A percentile compares a stretch with the other conserved stretches of the same genome.
phyloP scores from a whole-genome alignment of 1,140 invertebrate genomes.

The Solenopsis invicta region DNA sequence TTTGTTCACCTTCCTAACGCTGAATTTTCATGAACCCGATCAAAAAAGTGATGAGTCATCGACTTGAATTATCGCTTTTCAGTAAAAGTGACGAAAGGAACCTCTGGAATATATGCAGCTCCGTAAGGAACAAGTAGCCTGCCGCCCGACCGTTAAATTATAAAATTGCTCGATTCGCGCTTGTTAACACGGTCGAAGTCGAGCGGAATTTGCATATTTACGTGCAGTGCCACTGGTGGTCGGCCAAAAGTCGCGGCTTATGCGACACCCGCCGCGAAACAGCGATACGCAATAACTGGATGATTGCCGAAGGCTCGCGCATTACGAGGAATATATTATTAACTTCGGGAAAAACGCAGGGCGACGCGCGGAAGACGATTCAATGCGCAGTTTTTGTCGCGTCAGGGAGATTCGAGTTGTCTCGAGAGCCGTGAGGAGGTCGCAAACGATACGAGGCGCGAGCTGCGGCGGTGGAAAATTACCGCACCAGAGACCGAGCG shows the following conservation, averaged over 20 bases:
- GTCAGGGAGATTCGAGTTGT: no score
- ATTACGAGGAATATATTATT: slow-evolving; percentile 28
- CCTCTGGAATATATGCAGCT: no score
- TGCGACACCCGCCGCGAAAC: background rate
- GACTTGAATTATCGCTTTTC: background rate
- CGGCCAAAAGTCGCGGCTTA: slow-evolving; percentile 5
- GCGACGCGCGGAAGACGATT: background rate
- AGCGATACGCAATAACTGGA: slow-evolving; percentile 55
- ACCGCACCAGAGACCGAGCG: background rate
- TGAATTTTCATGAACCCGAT: background rate
- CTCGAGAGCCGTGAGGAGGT: background rate
- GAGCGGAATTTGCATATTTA: background rate
- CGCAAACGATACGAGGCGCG: slow-evolving; percentile 1
- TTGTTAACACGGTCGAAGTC: background rate
- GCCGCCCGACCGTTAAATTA: background rate
- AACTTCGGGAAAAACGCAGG: background rate
- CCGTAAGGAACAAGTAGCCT: no score
- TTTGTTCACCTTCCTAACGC: background rate
- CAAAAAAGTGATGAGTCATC: background rate
- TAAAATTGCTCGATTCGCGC: background rate
- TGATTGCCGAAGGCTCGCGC: background rate
- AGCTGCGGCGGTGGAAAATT: slow-evolving; percentile 50
- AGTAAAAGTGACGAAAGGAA: background rate
- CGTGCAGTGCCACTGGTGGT: background rate
- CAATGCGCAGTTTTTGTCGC: background rate